Conservation (phyloP, 2,113 vertebrate genomes). For the Paradoxurus hermaphroditus region DNA sequence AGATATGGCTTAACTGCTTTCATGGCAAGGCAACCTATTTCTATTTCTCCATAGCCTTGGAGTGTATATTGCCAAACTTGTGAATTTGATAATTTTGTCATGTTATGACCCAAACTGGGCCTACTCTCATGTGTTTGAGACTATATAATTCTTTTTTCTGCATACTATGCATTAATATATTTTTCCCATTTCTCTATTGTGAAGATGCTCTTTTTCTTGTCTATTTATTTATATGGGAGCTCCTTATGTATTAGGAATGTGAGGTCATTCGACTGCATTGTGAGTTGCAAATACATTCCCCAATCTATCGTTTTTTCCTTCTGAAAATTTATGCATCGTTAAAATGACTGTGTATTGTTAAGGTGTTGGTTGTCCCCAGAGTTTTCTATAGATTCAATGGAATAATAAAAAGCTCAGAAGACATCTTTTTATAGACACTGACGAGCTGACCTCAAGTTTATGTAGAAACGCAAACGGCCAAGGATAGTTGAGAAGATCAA, state of each 20-base stretch:
- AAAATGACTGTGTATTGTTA: neutral
- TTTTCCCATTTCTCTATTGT: neutral
- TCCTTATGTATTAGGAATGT: neutral
- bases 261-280: neutral
- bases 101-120: neutral
- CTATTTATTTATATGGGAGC: neutral
- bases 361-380: neutral
- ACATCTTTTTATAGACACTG: neutral
- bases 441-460: neutral
- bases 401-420: neutral
- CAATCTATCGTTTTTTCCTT: neutral
- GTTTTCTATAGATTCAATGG: neutral
- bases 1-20: neutral
- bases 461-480: neutral
- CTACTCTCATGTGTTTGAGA: neutral
- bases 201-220: neutral
- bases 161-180: neutral
- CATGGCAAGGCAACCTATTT: neutral
- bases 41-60: neutral
- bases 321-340: neutral
- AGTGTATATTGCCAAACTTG: neutral
- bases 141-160: neutral
- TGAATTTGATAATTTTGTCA: neutral
- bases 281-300: slow-evolving; percentile 27
- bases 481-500: neutral